Evolutionary conservation across 2,888 invertebrate genomes (phyloP).

Genomic region (Dione vanillae): DNA sequence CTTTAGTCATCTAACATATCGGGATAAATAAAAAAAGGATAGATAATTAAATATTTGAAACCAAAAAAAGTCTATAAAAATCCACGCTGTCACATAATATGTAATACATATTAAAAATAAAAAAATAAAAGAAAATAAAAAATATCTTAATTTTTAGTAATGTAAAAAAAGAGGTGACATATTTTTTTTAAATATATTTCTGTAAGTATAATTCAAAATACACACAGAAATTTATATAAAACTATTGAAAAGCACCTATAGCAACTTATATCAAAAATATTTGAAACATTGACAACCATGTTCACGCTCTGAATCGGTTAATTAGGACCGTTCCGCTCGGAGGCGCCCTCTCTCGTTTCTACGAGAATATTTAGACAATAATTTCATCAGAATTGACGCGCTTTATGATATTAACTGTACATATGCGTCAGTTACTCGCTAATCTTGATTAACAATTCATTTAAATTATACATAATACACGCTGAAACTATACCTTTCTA

Average conservation of each 20-base stretch:
- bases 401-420: conserved; percentile 51
- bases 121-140: too few species aligned
- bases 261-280: neutral
- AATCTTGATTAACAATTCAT: conserved; percentile 38
- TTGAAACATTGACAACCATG: conserved; percentile 13
- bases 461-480: conserved; percentile 26
- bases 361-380: conserved; percentile 66
- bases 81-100: too few species aligned
- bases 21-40: neutral
- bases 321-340: conserved; percentile 80
- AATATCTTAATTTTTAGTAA: too few species aligned
- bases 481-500: conserved; percentile 8
- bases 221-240: neutral
- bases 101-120: too few species aligned
- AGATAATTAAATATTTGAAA: too few species aligned
- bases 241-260: neutral
- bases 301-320: conserved; percentile 79
- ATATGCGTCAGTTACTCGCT: conserved; percentile 40
- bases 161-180: too few species aligned
- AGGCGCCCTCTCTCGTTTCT: conserved; percentile 71
- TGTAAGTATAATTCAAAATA: too few species aligned
- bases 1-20: neutral
- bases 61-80: too few species aligned
- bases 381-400: conserved; percentile 62
- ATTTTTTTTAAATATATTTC: too few species aligned